phyloP scores from a whole-genome alignment of 2,797 vertebrate species.

The Alosa sapidissima region DNA sequence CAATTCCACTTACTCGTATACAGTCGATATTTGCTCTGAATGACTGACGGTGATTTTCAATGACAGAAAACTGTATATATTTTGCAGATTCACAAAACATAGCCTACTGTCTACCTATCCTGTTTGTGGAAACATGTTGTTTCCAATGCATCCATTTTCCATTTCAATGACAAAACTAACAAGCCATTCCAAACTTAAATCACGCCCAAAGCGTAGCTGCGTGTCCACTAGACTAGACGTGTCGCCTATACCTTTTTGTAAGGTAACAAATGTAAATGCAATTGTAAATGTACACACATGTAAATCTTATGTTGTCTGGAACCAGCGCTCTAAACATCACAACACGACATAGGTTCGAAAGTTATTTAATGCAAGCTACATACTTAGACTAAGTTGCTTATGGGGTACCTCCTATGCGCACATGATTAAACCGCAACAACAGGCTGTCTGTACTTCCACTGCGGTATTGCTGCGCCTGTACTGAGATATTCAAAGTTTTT shows the following conservation, averaged over 20 bases:
- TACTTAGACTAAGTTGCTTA: background rate
- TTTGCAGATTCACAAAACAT: background rate
- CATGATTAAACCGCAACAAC: slow-evolving; percentile 65
- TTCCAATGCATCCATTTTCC: background rate
- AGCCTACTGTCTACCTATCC: background rate
- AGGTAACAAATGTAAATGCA: too few species aligned
- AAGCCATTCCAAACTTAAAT: background rate
- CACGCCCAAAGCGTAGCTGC: too few species aligned
- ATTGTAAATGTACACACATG: too few species aligned
- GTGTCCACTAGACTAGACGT: too few species aligned
- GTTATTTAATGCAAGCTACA: background rate
- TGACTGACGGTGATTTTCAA: background rate
- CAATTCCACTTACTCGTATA: background rate
- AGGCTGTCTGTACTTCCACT: background rate
- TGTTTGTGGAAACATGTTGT: background rate
- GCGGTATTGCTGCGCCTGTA: background rate
- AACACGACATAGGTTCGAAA: background rate
- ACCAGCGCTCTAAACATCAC: background rate
- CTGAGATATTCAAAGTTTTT: background rate
- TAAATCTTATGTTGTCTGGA: background rate
- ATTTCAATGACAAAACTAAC: background rate
- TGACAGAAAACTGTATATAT: background rate
- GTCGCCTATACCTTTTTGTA: too few species aligned
- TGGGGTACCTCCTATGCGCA: background rate
- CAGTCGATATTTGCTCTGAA: background rate